Base-by-base conservation (phyloP, 2,888 invertebrate species). In the Neocrepidodera transversa region DNA sequence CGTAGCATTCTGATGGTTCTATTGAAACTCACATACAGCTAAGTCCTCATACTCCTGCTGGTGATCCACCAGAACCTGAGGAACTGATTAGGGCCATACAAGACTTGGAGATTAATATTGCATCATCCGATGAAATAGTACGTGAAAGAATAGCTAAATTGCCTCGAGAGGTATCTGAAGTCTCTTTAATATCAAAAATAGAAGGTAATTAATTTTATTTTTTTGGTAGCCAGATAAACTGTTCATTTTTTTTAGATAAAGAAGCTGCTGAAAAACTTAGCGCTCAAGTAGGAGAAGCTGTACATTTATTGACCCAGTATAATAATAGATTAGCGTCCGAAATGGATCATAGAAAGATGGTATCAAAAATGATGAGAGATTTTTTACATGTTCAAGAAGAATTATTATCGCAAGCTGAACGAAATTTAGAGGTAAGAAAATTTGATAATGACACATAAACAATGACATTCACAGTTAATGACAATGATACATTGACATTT, bases 121-220 rank as follows among this genome's bases (percentile, higher is more conserved):
- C 97, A 1, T 97, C 97, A 0, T 93, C 95, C 71, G 97, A 97
- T 83, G 97, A 95, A 64, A 87, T 87, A 0, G 93, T 96, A 1
- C 82, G 97, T 66, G 95, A 97, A 78, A 88, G 91, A 75, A 97
- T 97, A 68, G 95, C 97, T 0, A 93, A 92, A 58, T 83, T 97
- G 51, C 97, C 97, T 0, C 91, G 92, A 47, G 95, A 96, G 82
- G 95, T 97, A 2, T 96, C 96, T 0, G 96, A 97, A 85, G 87
- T 94, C 2, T 87, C 89, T 68, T 86, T 92, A 73, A 85, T 97
- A 58, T 85, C 89, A 67, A 95, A 95, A 83, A 83, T 97, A 70
- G 88, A 90, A 85, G 92, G 91, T 91, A 82, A 67, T 63, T 23
- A 23, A 23, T 5, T n/a, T n/a, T n/a, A n/a, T n/a, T n/a, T n/a